Conservation (phyloP, 2,888 invertebrate genomes). For the Leptopilina myrica region DNA sequence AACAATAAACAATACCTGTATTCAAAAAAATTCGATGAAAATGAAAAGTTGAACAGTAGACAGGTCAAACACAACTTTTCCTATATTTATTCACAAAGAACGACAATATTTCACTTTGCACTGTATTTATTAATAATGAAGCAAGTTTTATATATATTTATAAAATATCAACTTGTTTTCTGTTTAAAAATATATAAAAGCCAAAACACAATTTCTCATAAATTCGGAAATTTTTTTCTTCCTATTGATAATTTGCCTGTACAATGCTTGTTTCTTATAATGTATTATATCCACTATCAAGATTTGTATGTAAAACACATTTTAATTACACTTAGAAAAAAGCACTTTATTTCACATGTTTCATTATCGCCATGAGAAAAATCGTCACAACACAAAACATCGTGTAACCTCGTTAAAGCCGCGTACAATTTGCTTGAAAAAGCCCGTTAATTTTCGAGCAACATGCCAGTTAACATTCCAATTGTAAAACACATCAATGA, state of each 20-base stretch:
- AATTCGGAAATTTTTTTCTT: not conserved
- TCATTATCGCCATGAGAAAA: constrained; percentile 27
- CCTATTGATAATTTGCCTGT: not conserved
- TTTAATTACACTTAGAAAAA: constrained; percentile 1
- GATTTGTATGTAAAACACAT: constrained; percentile 24
- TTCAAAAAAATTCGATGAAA: constrained; percentile 9
- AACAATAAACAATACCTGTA: constrained; percentile 24
- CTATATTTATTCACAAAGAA: constrained; percentile 10
- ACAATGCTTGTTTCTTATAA: not conserved
- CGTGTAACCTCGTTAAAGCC: constrained; percentile 36
- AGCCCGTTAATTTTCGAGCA: constrained; percentile 20
- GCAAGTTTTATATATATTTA: not conserved
- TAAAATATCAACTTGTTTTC: not conserved
- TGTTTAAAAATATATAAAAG: not conserved
- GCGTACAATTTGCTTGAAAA: constrained; percentile 36
- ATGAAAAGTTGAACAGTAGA: not conserved
- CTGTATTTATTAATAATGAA: not conserved
- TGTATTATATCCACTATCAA: not conserved
- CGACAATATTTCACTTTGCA: not conserved
- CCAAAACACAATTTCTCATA: not conserved
- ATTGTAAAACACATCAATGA: constrained; percentile 9
- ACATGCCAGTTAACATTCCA: constrained; percentile 37
- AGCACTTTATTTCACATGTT: constrained; percentile 33
- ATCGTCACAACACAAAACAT: constrained; percentile 37
- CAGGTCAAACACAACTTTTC: constrained; percentile 2